Conservation (phyloP, 2,113 vertebrate species). For the Paracyprichromis sp. region DNA sequence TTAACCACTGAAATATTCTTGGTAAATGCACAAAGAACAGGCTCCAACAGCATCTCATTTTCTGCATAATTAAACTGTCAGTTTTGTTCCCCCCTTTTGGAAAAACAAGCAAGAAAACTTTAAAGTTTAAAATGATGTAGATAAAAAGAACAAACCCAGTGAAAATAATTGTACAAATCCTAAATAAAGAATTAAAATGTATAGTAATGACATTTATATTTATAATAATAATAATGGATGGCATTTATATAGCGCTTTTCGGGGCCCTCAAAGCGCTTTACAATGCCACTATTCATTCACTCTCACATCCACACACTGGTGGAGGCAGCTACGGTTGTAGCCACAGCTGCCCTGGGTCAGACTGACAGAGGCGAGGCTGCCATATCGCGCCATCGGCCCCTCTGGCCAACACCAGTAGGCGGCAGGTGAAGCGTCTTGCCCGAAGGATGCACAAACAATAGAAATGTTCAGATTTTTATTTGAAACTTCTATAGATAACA, state of each 20-base stretch:
- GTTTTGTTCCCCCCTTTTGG: neutral
- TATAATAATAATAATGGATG: no score
- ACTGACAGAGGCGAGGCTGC: no score
- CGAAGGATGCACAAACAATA: no score
- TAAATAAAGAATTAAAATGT: neutral
- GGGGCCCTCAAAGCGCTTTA: no score
- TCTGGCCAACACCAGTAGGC: no score
- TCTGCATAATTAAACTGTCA: neutral
- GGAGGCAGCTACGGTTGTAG: no score
- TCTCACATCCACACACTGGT: no score
- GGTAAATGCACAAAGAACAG: neutral
- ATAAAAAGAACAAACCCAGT: neutral
- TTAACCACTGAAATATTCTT: neutral
- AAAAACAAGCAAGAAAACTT: accelerated
- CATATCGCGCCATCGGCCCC: no score
- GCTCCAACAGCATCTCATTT: neutral
- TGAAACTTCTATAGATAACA: neutral
- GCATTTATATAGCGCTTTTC: no score
- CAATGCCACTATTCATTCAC: no score
- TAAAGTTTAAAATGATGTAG: neutral
- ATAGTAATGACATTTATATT: neutral
- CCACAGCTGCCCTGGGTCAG: no score
- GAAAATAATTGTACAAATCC: neutral
- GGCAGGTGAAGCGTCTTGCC: no score
- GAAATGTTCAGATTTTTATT: neutral